These are phyloP conservation scores for Coleophora flavipennella DNA, from an alignment of 2,888 invertebrate species.

Conservation along the genomic window DNA sequence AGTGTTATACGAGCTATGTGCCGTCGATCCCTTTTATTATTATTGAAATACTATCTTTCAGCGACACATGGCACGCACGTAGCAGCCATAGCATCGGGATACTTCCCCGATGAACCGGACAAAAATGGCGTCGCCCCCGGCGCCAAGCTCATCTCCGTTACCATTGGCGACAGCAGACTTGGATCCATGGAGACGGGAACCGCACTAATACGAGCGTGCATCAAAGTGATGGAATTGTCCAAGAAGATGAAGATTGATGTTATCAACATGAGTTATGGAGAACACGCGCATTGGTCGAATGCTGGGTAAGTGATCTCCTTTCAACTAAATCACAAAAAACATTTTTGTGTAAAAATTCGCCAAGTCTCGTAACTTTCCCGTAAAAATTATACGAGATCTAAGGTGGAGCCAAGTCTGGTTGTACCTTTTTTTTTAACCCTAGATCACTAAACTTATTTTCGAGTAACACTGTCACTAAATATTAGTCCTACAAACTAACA, in stretches of 20 bases:
- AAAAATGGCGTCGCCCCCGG: conserved; percentile 97
- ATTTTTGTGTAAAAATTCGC: too few species aligned
- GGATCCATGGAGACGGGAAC: conserved; percentile 98
- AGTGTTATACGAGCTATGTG: too few species aligned
- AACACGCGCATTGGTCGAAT: conserved; percentile 93
- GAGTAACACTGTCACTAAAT: too few species aligned
- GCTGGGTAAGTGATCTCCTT: conserved; percentile 77
- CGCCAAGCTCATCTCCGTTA: conserved; percentile 92
- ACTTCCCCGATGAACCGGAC: conserved; percentile 89
- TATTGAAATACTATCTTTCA: too few species aligned
- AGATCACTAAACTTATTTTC: too few species aligned
- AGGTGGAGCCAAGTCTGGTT: too few species aligned
- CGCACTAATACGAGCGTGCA: conserved; percentile 92
- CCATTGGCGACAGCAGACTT: conserved; percentile 93
- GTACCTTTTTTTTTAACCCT: too few species aligned
- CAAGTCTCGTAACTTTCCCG: too few species aligned
- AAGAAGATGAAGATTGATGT: conserved; percentile 81
- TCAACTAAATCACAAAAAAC: too few species aligned
- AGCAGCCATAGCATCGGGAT: conserved; percentile 94
- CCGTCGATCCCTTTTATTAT: too few species aligned
- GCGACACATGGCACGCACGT: conserved; percentile 99
- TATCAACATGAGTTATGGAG: conserved; percentile 99
- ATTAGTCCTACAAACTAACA: too few species aligned
- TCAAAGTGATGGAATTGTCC: conserved; percentile 84
- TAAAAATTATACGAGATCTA: too few species aligned